Evolutionary conservation across 2,797 vertebrate genomes (phyloP).

Genomic region (Pteronotus mesoamericanus): DNA sequence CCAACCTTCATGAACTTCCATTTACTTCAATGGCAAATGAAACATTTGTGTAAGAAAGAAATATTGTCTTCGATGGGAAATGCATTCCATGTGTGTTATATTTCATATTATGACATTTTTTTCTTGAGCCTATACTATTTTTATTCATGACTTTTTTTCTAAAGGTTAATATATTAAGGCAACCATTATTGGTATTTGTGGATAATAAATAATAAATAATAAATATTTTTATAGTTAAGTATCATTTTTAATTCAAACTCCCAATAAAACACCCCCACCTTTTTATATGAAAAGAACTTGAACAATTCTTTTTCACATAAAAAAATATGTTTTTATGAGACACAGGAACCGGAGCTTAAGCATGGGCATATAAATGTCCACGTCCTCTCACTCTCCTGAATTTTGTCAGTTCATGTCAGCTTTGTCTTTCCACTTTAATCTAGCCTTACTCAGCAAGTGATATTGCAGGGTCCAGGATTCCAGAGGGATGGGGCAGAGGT

Average conservation of each 20-base stretch:
- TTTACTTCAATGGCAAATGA: conserved; percentile 81
- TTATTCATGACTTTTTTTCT: conserved; percentile 79
- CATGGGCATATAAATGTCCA: conserved; percentile 66
- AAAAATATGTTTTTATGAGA: conserved; percentile 76
- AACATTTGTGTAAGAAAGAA: conserved; percentile 88
- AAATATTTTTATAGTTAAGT: conserved; percentile 82
- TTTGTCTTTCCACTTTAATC: conserved; percentile 68
- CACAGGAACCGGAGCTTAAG: conserved; percentile 64
- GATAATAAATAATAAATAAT: conserved; percentile 79
- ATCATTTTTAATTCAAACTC: conserved; percentile 79
- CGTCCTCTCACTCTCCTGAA: conserved; percentile 64
- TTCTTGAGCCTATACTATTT: conserved; percentile 82
- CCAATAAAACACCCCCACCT: conserved; percentile 76
- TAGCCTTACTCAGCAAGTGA: conserved; percentile 68
- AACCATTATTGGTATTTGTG: conserved; percentile 77
- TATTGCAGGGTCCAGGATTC: conserved; percentile 58
- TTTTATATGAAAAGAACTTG: conserved; percentile 77
- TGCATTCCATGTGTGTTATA: conserved; percentile 87
- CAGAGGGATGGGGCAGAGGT: conserved; percentile 53
- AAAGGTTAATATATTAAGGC: conserved; percentile 68
- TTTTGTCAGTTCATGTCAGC: conserved; percentile 2
- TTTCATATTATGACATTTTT: conserved; percentile 85
- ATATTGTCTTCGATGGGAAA: conserved; percentile 86
- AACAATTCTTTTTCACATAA: conserved; percentile 79
- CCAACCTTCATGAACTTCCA: conserved; percentile 85